Evolutionary conservation across 2,113 vertebrate genomes (phyloP).

Genomic region (Tachysurus fulvidraco): DNA sequence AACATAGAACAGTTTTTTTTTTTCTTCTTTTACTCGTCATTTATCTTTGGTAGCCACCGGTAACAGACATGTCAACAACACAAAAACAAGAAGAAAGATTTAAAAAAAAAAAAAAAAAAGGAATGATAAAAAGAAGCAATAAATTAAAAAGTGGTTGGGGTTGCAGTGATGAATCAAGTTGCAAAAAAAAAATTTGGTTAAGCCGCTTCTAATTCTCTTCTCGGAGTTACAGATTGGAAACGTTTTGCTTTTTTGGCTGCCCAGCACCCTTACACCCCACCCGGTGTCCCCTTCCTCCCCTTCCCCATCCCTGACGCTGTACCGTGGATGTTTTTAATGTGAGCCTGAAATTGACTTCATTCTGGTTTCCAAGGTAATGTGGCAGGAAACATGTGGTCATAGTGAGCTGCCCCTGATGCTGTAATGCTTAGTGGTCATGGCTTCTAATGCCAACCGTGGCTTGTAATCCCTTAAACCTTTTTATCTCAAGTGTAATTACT

Average conservation of each 20-base stretch:
- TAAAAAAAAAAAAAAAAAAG: slow-evolving; percentile 72
- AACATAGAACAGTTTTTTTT: slow-evolving; percentile 86
- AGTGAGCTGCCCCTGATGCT: slow-evolving; percentile 57
- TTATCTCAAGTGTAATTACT: slow-evolving; percentile 58
- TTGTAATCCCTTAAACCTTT: slow-evolving; percentile 50
- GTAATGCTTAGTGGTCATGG: slow-evolving; percentile 66
- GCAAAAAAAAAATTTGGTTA: slow-evolving; percentile 34
- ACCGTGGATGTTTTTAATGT: slow-evolving; percentile 61
- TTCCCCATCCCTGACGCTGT: not conserved
- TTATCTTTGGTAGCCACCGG: slow-evolving; percentile 98
- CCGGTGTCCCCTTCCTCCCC: not conserved
- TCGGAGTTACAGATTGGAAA: slow-evolving; percentile 13
- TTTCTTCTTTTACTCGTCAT: slow-evolving; percentile 78
- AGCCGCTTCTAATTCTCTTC: slow-evolving; percentile 35
- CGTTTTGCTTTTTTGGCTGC: not conserved
- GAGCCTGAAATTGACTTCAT: slow-evolving; percentile 66
- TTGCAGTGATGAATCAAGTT: slow-evolving; percentile 62
- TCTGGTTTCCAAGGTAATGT: slow-evolving; percentile 70
- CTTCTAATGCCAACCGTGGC: slow-evolving; percentile 58
- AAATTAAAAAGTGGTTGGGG: slow-evolving; percentile 82
- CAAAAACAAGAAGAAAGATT: slow-evolving; percentile 57
- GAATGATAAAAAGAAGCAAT: slow-evolving; percentile 74
- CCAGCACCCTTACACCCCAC: not conserved
- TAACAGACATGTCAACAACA: slow-evolving; percentile 77
- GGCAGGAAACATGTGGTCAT: slow-evolving; percentile 56